These are phyloP conservation scores for Drosophila leonis DNA, from an alignment of 2,888 invertebrate genomes.

Conservation along the genomic window DNA sequence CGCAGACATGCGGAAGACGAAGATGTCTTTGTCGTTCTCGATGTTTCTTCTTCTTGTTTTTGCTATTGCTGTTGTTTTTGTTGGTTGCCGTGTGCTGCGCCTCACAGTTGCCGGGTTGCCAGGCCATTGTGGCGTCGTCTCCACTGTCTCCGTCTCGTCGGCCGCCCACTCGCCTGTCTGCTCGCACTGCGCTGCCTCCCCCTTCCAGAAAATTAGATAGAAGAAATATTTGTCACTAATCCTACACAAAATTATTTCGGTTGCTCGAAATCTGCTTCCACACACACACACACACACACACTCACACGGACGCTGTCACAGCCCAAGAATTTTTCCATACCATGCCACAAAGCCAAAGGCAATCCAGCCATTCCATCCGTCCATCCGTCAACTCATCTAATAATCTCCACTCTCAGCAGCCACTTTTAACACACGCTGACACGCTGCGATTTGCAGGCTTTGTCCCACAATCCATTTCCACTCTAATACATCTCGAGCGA, in stretches of 20 bases:
- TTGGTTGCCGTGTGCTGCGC: conserved; percentile 1
- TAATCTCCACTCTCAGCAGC: neutral
- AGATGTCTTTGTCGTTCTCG: conserved; percentile 28
- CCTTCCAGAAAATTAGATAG: neutral
- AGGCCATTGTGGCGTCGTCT: conserved; percentile 26
- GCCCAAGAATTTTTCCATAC: conserved; percentile 7
- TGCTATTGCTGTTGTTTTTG: neutral
- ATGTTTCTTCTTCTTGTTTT: conserved; percentile 2
- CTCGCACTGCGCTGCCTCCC: neutral
- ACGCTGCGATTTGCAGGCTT: neutral
- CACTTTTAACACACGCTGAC: conserved; percentile 2
- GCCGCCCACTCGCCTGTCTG: conserved; percentile 47
- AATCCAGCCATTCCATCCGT: conserved; percentile 26
- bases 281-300: conserved; percentile 16
- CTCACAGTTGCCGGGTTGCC: conserved; percentile 33
- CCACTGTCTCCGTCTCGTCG: conserved; percentile 39
- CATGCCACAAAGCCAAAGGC: conserved; percentile 12
- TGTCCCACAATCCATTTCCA: neutral
- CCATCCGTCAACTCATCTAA: conserved; percentile 30
- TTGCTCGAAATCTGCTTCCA: conserved; percentile 66
- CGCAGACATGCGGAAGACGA: conserved; percentile 72
- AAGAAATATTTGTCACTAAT: conserved; percentile 68
- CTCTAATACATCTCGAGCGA: neutral
- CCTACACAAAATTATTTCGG: conserved; percentile 69
- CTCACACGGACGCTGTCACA: conserved; percentile 6